Conservation (phyloP, 2,113 vertebrate species). For the Ageneiosus marmoratus region DNA sequence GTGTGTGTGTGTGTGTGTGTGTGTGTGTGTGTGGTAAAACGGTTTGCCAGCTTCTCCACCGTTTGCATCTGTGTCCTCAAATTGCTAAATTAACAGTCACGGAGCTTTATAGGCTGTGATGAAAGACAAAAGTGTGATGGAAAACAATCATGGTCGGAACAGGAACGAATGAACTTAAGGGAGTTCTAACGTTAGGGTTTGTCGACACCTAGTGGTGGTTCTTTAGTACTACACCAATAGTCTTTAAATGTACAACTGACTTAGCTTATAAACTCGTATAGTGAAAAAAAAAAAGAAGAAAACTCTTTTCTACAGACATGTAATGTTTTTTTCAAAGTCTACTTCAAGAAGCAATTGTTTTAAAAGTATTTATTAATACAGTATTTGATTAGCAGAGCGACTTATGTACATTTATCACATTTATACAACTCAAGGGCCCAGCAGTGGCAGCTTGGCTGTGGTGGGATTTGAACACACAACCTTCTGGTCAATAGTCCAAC, state of each 20-base stretch:
- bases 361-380: too few species aligned
- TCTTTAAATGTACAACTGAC: background rate
- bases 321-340: too few species aligned
- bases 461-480: too few species aligned
- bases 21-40: background rate
- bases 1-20: background rate
- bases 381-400: too few species aligned
- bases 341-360: too few species aligned
- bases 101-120: background rate
- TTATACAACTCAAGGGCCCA: too few species aligned
- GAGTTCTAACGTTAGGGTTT: slow-evolving; percentile 1
- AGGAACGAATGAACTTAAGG: background rate
- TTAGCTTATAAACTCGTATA: background rate
- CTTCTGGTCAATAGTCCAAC: too few species aligned
- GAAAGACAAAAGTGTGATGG: background rate
- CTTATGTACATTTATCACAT: too few species aligned
- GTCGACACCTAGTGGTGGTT: background rate
- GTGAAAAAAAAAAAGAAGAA: too few species aligned
- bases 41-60: background rate
- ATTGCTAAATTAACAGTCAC: slow-evolving; percentile 24
- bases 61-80: slow-evolving; percentile 3
- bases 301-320: too few species aligned
- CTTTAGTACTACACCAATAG: background rate
- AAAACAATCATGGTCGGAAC: background rate
- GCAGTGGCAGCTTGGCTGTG: too few species aligned